Base-by-base conservation (phyloP, 2,113 vertebrate species). In the Symphodus melops region DNA sequence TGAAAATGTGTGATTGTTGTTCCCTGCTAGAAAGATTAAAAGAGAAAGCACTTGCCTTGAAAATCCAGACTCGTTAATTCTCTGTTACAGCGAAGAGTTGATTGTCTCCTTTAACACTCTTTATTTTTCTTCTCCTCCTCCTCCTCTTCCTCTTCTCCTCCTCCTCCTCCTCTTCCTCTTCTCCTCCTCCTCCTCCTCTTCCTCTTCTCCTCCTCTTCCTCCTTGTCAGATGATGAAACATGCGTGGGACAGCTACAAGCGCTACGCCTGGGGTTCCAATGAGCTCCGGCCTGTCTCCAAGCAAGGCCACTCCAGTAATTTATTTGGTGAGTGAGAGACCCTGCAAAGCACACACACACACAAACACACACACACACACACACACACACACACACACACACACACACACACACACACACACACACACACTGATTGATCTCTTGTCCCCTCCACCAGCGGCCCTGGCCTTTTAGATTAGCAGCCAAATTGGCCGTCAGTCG, bases 271-370 rank as follows among this genome's bases (percentile, higher is more conserved):
- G 98, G 98, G 98, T 92, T 95, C 95, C 94, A 99, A 98, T 88
- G 98, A 99, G 92, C 95, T 99, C 86, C 94, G 96, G 83, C 98
- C 98, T 8, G 85, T 98, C 92, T 98, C 97, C 81, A 98, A 97
- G 94, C 95, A 96, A 93, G 97, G 97, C 89, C 98, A 99, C 95
- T 98, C 97, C 55, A 99, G 97, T 92, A 98, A 97, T 95, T 95
- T 99, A 86, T 99, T 99, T 93, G 98, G 98, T 99, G 90, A 98
- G 98, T 96, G 92, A 57, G 9, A 64, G n/a, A 52, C 28, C 48
- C 21, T 4, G 39, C 58, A 49, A 63, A 63, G 71, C 65, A 41
- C 63, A 58, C 62, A 68, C 59, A 28, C 69, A 46, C 57, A 39
- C 56, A 37, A 78, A 67, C 58, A 61, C 77, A 44, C 71, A 51